Evolutionary conservation across 2,113 vertebrate species (phyloP), one percentile per base, ranked within the genome.

Genomic region (Rousettus leschenaultii): DNA sequence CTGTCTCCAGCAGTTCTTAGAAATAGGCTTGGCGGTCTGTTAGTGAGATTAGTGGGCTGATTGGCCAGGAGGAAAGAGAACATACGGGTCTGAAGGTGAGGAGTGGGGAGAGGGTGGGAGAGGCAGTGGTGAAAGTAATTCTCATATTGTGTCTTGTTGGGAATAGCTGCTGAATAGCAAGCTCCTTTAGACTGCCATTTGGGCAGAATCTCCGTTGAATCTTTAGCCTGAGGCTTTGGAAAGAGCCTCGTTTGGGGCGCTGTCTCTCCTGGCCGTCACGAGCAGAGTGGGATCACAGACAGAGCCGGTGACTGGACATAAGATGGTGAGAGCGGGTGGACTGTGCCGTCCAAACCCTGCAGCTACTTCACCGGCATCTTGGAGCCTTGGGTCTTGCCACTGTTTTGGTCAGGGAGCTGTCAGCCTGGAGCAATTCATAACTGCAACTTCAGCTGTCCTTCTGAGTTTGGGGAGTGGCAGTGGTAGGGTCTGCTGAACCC

Each of bases 301-400:
- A 35, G 33, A 22, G 73, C 38, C 24, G 15, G 8, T 43, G 57
- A 26, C 30, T 70, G 55, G 63, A 5, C 40, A 24, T 1, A n/a
- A 40, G 19, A 9, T 24, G 79, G 38, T 35, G 48, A 59, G 38
- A 16, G n/a, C 6, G 5, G 26, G 48, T 53, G 30, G 33, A 28
- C 35, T 4, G 1, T n/a, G 55, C 65, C 26, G 4, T 59, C 0
- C 48, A 40, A n/a, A 11, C 30, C 35, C 75, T 66, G 24, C 1
- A n/a, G 77, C 66, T 75, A 10, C 45, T 61, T 86, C 2, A 1
- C 18, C 15, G 18, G 33, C 1, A 1, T 33, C 33, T 77, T 0
- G 53, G 18, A 26, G 6, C 7, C 7, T 21, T 35, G 38, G 68
- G 30, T 70, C 55, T 63, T 71, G 70, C 57, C n/a, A 43, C 21